A percentile compares a stretch with the other conserved stretches of the same genome.
These are phyloP conservation scores for Iselma pallidipennis DNA, from an alignment of 2,888 invertebrate genomes.

Conservation along the genomic window DNA sequence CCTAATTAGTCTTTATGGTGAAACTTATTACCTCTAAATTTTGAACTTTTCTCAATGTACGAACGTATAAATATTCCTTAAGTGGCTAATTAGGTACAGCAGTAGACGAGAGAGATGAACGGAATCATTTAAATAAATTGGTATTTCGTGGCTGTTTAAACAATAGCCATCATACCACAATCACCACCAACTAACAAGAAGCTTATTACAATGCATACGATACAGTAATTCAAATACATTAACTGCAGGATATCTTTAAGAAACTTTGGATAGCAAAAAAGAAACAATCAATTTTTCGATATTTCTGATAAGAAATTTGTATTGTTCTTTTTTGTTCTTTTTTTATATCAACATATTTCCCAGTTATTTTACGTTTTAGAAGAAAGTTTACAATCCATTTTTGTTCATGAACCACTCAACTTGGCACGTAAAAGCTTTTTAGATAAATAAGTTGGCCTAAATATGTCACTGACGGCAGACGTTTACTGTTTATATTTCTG, in stretches of 20 bases:
- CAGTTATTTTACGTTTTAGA: no score
- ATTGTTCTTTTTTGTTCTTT: no score
- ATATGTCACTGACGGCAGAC: no score
- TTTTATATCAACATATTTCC: no score
- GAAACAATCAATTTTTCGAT: no score
- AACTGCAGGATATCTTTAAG: background rate
- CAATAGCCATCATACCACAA: background rate
- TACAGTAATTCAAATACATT: no score
- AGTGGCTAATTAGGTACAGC: conserved; percentile 13
- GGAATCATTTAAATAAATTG: background rate
- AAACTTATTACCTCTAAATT: conserved; percentile 32
- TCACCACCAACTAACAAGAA: background rate
- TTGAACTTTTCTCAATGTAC: conserved; percentile 27
- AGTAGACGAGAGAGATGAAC: background rate
- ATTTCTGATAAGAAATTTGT: no score
- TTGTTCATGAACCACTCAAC: no score
- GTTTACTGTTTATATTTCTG: no score
- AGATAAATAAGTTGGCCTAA: no score
- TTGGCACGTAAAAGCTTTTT: no score
- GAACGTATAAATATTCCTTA: conserved; percentile 25
- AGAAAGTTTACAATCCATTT: no score
- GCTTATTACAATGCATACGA: background rate
- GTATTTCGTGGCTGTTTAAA: background rate
- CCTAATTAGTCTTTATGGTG: conserved; percentile 32
- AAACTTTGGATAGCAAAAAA: background rate